These are phyloP conservation scores for Atrina japonica DNA, from an alignment of 2,888 invertebrate species.

Conservation along the genomic window DNA sequence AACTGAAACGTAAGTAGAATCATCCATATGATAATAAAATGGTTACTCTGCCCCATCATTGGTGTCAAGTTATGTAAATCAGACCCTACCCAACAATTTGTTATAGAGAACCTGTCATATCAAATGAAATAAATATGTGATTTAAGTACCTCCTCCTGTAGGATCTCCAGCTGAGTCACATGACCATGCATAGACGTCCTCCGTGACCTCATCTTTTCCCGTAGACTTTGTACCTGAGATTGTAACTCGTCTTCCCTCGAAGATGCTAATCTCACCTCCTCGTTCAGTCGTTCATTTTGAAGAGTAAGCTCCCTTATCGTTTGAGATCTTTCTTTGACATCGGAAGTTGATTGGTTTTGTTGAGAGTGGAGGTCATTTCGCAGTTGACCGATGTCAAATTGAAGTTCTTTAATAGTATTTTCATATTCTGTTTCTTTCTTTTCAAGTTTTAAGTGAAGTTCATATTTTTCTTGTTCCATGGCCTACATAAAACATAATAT, in stretches of 20 bases:
- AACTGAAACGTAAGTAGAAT: no score
- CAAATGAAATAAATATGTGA: no score
- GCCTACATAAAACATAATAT: slow-evolving; percentile 84
- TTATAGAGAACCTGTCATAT: no score
- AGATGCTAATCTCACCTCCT: slow-evolving; percentile 54
- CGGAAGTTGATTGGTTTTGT: slow-evolving; percentile 77
- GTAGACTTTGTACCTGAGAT: slow-evolving; percentile 89
- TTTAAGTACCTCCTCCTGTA: slow-evolving; percentile 93
- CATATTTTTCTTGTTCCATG: slow-evolving; percentile 95
- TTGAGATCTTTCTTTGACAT: slow-evolving; percentile 61
- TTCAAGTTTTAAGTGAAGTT: slow-evolving; percentile 91
- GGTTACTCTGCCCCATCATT: no score
- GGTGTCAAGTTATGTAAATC: no score
- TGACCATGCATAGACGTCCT: slow-evolving; percentile 92
- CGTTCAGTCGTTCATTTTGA: slow-evolving; percentile 55
- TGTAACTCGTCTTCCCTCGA: slow-evolving; percentile 85
- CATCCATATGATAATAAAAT: no score
- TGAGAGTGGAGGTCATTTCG: slow-evolving; percentile 87
- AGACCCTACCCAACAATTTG: no score
- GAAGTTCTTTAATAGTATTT: slow-evolving; percentile 91
- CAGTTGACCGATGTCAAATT: slow-evolving; percentile 92
- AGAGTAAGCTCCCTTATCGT: slow-evolving; percentile 88
- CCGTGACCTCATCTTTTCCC: slow-evolving; percentile 91
- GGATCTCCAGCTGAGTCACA: slow-evolving; percentile 92
- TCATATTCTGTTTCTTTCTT: slow-evolving; percentile 94